Percentiles rank a stretch among this genome's conserved stretches.
These are phyloP conservation scores for Elgaria multicarinata DNA, from an alignment of 2,113 vertebrate genomes.

Conservation along the genomic window DNA sequence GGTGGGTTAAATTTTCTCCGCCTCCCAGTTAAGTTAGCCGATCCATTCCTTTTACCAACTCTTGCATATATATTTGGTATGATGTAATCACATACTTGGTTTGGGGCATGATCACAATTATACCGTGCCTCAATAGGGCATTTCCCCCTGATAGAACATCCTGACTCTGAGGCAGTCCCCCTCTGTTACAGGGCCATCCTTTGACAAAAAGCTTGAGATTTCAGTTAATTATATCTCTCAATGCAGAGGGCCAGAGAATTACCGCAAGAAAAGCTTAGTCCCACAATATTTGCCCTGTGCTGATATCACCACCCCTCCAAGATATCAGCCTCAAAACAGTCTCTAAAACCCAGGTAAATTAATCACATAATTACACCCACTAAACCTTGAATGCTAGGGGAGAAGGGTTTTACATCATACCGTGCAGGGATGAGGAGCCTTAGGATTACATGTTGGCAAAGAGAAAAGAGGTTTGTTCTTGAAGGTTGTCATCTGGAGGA, in stretches of 20 bases:
- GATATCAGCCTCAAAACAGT: slow-evolving; percentile 17
- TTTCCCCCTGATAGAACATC: not conserved
- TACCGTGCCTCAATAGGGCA: not conserved
- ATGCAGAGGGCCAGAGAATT: slow-evolving; percentile 30
- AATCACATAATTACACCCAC: slow-evolving; percentile 59
- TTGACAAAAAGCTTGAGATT: slow-evolving; percentile 47
- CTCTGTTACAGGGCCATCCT: slow-evolving; percentile 38
- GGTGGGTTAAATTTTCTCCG: not conserved
- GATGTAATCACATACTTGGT: not conserved
- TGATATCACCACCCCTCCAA: slow-evolving; percentile 36
- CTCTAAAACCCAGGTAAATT: slow-evolving; percentile 50
- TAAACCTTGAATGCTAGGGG: slow-evolving; percentile 41
- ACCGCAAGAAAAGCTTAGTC: slow-evolving; percentile 34
- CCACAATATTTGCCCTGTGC: slow-evolving; percentile 19
- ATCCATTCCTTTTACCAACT: not conserved
- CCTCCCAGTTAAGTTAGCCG: not conserved
- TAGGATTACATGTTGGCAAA: slow-evolving; percentile 56
- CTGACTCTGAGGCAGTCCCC: slow-evolving; percentile 21
- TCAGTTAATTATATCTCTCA: slow-evolving; percentile 46
- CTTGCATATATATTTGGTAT: not conserved
- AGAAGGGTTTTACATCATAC: slow-evolving; percentile 41
- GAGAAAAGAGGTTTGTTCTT: not conserved
- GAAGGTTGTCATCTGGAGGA: no score
- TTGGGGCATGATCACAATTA: no score
- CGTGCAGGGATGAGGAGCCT: not conserved